These are phyloP conservation scores for Eulimnadia texana DNA, from an alignment of 1,140 invertebrate genomes.

Conservation along the genomic window DNA sequence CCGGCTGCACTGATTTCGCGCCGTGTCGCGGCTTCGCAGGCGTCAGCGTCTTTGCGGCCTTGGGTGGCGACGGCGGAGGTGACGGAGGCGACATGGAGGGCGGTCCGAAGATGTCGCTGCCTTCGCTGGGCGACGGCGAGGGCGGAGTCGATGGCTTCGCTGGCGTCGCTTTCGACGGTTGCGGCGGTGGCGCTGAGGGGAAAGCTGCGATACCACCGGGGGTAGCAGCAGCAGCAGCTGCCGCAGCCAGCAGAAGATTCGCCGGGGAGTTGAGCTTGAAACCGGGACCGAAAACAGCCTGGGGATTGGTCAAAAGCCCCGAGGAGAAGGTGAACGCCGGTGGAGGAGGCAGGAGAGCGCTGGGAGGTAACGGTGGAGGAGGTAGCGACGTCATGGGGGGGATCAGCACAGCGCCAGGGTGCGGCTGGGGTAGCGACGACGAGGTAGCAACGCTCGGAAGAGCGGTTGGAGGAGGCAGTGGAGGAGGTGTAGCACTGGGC, in stretches of 20 bases:
- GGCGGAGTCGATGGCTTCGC: slow-evolving; percentile 3
- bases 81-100: slow-evolving; percentile 12
- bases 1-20: background rate
- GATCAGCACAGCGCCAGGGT: background rate
- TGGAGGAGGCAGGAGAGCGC: background rate
- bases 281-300: no score
- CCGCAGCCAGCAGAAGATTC: background rate
- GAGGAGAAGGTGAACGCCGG: no score
- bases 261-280: no score
- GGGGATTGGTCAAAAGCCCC: no score
- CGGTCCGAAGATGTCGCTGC: slow-evolving; percentile 11
- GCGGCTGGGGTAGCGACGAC: background rate
- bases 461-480: background rate
- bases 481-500: background rate
- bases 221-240: background rate
- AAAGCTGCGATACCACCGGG: background rate
- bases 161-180: background rate
- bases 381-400: slow-evolving; percentile 2
- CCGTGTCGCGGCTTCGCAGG: background rate
- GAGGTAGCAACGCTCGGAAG: background rate
- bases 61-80: slow-evolving; percentile 2
- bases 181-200: background rate
- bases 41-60: background rate
- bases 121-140: slow-evolving; percentile 13
- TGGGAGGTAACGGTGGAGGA: background rate